Conservation (phyloP, 2,113 vertebrate species). For the Gadus macrocephalus region DNA sequence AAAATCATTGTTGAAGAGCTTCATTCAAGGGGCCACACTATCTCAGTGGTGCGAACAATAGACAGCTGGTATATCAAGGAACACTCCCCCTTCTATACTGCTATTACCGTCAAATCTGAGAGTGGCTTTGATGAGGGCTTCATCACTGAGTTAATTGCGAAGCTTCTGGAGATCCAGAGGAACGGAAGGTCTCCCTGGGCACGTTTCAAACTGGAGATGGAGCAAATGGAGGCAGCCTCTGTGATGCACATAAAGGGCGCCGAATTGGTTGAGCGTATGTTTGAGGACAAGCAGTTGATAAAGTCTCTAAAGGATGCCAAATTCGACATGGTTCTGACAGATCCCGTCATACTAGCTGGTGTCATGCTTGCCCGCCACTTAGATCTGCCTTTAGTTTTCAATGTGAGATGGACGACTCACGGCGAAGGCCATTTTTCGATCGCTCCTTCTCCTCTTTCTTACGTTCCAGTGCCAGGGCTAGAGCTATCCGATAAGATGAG, state of each 20-base stretch:
- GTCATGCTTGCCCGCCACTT: conserved; percentile 60
- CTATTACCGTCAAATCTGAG: conserved; percentile 50
- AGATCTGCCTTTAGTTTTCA: conserved; percentile 61
- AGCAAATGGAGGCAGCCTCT: conserved; percentile 48
- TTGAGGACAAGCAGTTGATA: conserved; percentile 56
- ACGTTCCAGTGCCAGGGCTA: conserved; percentile 55
- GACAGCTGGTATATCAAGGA: conserved; percentile 68
- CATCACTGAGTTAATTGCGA: conserved; percentile 41
- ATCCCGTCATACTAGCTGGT: conserved; percentile 55
- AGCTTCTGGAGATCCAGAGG: conserved; percentile 48
- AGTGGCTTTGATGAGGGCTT: conserved; percentile 55
- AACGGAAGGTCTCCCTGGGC: conserved; percentile 1
- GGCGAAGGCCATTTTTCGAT: conserved; percentile 61
- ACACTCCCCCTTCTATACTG: conserved; percentile 42
- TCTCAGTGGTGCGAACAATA: conserved; percentile 52
- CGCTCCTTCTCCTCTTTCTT: conserved; percentile 65
- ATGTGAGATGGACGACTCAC: conserved; percentile 56
- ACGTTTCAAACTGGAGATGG: background rate
- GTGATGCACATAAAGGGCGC: no score
- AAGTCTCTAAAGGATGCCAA: conserved; percentile 32
- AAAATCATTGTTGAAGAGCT: conserved; percentile 60
- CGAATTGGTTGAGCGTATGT: conserved; percentile 24
- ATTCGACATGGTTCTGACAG: conserved; percentile 69
- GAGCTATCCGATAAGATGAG: conserved; percentile 65
- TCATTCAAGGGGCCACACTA: conserved; percentile 53